Evolutionary conservation across 2,113 vertebrate species (phyloP).

Genomic region (Axis porcinus): DNA sequence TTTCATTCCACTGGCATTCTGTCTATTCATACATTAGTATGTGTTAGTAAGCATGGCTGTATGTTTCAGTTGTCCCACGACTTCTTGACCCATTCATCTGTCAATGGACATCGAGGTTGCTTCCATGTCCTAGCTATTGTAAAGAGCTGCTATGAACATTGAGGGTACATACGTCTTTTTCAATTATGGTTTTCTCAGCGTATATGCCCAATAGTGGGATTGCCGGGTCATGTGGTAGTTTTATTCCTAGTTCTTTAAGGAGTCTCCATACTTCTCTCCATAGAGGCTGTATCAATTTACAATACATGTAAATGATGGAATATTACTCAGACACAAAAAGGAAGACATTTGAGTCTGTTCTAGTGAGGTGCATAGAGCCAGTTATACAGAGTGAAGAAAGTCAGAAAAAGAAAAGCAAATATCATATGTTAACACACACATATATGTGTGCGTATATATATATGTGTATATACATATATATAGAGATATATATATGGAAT

Average conservation of each 20-base stretch:
- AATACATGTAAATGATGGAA: neutral
- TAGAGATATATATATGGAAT: neutral
- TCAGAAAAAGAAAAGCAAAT: neutral
- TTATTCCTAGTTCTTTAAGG: neutral
- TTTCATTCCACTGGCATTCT: neutral
- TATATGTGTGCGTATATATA: neutral
- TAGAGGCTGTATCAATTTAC: neutral
- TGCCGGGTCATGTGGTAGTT: neutral
- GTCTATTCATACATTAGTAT: neutral
- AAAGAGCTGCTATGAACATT: neutral
- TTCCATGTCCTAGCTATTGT: neutral
- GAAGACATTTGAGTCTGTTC: accelerated
- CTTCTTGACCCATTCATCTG: neutral
- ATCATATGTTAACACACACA: neutral
- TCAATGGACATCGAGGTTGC: neutral
- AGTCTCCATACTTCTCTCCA: neutral
- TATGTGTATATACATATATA: neutral
- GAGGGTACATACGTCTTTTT: neutral
- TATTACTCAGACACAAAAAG: neutral
- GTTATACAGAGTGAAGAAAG: neutral
- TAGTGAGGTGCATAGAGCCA: neutral
- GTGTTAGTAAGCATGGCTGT: neutral
- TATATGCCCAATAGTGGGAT: neutral
- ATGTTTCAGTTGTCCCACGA: neutral
- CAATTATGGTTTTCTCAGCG: neutral